Evolutionary conservation across 2,113 vertebrate genomes (phyloP).

Genomic region (Oxyruncus cristatus): DNA sequence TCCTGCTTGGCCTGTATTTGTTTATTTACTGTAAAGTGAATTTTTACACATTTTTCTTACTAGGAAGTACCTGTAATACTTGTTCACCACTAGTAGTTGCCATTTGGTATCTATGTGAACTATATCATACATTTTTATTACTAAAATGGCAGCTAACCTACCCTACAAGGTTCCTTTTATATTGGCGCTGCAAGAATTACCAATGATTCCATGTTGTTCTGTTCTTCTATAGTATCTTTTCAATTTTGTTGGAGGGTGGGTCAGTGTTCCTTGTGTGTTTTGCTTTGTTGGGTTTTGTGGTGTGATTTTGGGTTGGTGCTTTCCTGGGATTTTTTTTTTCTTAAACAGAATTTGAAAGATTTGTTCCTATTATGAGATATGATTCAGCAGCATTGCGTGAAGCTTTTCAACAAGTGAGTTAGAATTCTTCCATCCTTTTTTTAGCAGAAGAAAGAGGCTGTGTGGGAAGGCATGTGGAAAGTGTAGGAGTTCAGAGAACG

Average conservation of each 20-base stretch:
- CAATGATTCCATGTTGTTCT: background rate
- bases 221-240: background rate
- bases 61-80: background rate
- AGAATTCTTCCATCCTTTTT: background rate
- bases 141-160: background rate
- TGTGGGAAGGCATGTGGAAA: conserved; percentile 42
- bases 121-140: background rate
- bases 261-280: background rate
- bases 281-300: background rate
- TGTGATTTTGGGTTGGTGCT: background rate
- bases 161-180: background rate
- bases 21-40: background rate
- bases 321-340: background rate
- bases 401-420: background rate
- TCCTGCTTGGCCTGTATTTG: background rate
- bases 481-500: conserved; percentile 31
- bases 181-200: background rate
- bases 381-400: background rate
- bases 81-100: background rate
- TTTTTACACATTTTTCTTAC: background rate
- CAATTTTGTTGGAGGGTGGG: rapidly evolving
- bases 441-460: conserved; percentile 28
- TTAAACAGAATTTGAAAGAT: background rate
- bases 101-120: background rate
- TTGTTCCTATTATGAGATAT: background rate